These are phyloP conservation scores for Salticus scenicus DNA, from an alignment of 2,888 invertebrate genomes.

Conservation along the genomic window DNA sequence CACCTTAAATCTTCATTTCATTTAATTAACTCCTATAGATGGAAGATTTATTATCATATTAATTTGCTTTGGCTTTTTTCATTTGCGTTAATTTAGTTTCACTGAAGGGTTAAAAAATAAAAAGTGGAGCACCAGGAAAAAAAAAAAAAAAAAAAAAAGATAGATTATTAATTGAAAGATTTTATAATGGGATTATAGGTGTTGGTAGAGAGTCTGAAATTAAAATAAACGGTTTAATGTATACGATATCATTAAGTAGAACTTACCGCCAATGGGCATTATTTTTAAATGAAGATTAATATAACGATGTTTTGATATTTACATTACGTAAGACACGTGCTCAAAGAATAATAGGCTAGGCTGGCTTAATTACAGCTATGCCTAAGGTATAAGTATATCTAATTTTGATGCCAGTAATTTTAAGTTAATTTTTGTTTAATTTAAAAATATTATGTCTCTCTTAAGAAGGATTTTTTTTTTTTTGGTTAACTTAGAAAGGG, in stretches of 20 bases:
- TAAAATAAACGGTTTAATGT: conserved; percentile 30
- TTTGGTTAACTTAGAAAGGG: too few relatives aligned
- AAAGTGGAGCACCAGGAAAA: not conserved
- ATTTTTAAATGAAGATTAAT: conserved; percentile 46
- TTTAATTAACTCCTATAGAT: conserved; percentile 50
- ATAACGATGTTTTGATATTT: conserved; percentile 36
- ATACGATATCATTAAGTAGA: conserved; percentile 16
- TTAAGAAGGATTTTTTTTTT: too few relatives aligned
- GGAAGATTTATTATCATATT: conserved; percentile 47
- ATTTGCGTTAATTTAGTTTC: not conserved
- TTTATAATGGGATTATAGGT: conserved; percentile 42
- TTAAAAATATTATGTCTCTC: too few relatives aligned
- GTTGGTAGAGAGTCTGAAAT: not conserved
- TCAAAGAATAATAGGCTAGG: too few relatives aligned
- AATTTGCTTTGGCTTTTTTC: conserved; percentile 28
- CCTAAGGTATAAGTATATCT: too few relatives aligned
- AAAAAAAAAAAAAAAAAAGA: not conserved
- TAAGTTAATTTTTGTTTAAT: too few relatives aligned
- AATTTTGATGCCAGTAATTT: too few relatives aligned
- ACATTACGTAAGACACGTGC: conserved; percentile 13
- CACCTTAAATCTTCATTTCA: conserved; percentile 33
- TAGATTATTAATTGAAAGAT: conserved; percentile 26
- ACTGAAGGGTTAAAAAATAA: too few relatives aligned
- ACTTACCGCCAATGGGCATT: not conserved
- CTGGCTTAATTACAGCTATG: too few relatives aligned